Percentiles rank a stretch among this genome's conserved stretches.
These are phyloP conservation scores for Meandrina meandrites DNA, from an alignment of 92 coral and sea anemone genomes.

Conservation along the genomic window DNA sequence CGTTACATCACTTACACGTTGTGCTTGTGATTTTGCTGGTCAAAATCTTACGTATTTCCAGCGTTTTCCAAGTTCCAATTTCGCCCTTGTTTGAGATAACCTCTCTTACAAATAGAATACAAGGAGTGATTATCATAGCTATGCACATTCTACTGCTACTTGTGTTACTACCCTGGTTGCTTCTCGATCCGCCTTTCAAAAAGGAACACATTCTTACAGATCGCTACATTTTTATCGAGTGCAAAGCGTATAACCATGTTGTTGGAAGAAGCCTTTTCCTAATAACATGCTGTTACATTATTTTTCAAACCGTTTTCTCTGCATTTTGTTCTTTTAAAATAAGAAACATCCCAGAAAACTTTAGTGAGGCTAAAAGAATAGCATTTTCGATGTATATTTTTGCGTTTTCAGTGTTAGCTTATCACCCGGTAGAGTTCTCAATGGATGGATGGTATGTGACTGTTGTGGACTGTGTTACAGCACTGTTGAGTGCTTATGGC, in stretches of 20 bases:
- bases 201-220: slow-evolving; percentile 24
- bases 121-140: slow-evolving; percentile 27
- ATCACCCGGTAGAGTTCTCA: slow-evolving; percentile 63
- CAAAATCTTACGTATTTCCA: slow-evolving; percentile 70
- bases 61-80: slow-evolving; percentile 56
- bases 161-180: slow-evolving; percentile 44
- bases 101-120: slow-evolving; percentile 36
- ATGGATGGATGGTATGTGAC: slow-evolving; percentile 69
- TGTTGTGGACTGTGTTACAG: slow-evolving; percentile 66
- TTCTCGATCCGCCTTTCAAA: slow-evolving; percentile 54
- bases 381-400: slow-evolving; percentile 74
- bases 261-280: slow-evolving; percentile 44
- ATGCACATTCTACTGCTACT: slow-evolving; percentile 42
- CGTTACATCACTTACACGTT: slow-evolving; percentile 58
- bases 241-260: slow-evolving; percentile 31
- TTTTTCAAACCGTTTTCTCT: slow-evolving; percentile 48
- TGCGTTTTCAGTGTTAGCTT: slow-evolving; percentile 58
- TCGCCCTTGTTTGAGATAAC: slow-evolving; percentile 7
- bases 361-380: slow-evolving; percentile 80
- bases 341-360: slow-evolving; percentile 73
- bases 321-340: slow-evolving; percentile 69
- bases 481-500: slow-evolving; percentile 61
- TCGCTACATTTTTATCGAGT: slow-evolving; percentile 46
- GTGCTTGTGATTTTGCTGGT: slow-evolving; percentile 56
- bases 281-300: slow-evolving; percentile 46